Base-by-base conservation (phyloP, 1,140 invertebrate genomes). In the Drosophila subpulchrella region DNA sequence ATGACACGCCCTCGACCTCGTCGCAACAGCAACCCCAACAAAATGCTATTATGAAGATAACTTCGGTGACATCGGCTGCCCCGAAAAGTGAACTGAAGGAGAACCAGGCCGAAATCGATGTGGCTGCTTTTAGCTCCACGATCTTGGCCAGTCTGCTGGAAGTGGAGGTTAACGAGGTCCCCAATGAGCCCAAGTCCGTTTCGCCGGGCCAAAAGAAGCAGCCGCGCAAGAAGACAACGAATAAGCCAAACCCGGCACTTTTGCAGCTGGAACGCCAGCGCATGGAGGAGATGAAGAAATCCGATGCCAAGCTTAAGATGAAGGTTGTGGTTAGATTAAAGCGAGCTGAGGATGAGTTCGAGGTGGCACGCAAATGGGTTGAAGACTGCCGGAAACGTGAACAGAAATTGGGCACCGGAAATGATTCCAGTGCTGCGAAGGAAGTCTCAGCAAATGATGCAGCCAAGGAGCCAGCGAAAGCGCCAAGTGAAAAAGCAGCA, bases 191-290 rank as follows among this genome's bases (percentile, higher is more conserved):
- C 5, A 78, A 86, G 57, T 11, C 38, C 5, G 11, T 38, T 6
- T 79, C 75, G 1, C 67, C 83, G 0, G 47, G 46, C 5, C 70
- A 72, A 3, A 91, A 82, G n/a, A 92, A 92, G n/a, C 91, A 92
- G 42, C 91, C 91, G 10, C 89, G 91, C 3, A 92, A 92, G 27
- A 92, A 92, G 32, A 85, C 71, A 1, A 92, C 91, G 0, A 88
- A 90, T 27, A 92, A 78, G 67, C 89, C 91, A n/a, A 92, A 92
- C 78, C 91, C 91, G 7, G 84, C 88, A 1, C 54, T 92, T 2
- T 27, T 92, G 12, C 84, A 91, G 50, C 58, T 91, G 42, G 85
- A 91, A 50, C 78, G 75, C 4, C 81, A 81, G 38, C 91, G 91
- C 1, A 75, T 91, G 70, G 81, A 91, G 51, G 89, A 92, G 20